phyloP scores from a whole-genome alignment of 2,888 invertebrate species.

The Rhingia rostrata region DNA sequence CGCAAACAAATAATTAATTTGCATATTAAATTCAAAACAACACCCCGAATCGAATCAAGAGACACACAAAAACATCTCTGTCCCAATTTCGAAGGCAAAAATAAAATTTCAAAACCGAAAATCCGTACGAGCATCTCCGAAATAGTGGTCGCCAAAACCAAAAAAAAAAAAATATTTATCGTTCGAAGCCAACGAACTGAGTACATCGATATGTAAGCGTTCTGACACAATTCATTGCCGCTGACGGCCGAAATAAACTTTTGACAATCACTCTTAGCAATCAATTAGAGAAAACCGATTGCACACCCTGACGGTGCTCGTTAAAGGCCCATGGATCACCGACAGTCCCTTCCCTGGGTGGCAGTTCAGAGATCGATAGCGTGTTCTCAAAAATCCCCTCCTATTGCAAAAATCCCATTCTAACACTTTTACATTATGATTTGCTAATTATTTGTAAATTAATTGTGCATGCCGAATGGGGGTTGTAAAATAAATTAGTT shows the following conservation, averaged over 20 bases:
- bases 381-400: background rate
- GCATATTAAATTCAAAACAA: constrained; percentile 31
- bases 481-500: background rate
- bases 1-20: constrained; percentile 43
- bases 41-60: constrained; percentile 13
- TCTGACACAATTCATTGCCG: constrained; percentile 55
- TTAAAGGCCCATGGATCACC: constrained; percentile 66
- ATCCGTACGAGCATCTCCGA: constrained; percentile 4
- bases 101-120: constrained; percentile 62
- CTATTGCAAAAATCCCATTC: constrained; percentile 27
- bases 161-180: background rate
- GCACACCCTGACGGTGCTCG: constrained; percentile 47
- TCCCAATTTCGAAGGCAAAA: constrained; percentile 65
- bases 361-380: constrained; percentile 20
- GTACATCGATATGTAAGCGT: background rate
- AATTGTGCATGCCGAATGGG: constrained; percentile 18
- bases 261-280: constrained; percentile 23
- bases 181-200: constrained; percentile 49
- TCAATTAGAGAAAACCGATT: constrained; percentile 55
- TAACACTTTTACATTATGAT: constrained; percentile 26
- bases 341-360: background rate
- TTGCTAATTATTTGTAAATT: constrained; percentile 44
- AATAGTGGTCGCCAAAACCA: constrained; percentile 29
- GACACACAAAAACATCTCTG: constrained; percentile 26
- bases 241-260: constrained; percentile 46